Base-by-base conservation (phyloP, 2,888 invertebrate species). In the Synergus japonicus region DNA sequence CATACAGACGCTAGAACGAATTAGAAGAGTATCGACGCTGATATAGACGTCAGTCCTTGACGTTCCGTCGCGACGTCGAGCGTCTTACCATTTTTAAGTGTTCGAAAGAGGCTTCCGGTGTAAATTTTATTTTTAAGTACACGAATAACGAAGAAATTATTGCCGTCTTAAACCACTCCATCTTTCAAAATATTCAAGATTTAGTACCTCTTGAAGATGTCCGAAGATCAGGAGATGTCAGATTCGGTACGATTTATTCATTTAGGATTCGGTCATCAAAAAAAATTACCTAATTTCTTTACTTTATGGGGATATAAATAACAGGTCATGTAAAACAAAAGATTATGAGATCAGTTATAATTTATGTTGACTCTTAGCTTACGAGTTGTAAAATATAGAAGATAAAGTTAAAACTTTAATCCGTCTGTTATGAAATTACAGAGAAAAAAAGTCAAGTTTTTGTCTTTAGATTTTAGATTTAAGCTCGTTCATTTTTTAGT, bases 31-130 rank as follows among this genome's bases (percentile, higher is more conserved):
- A 73, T 73, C 73, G 73, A 73, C 54, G 73, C 73, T 73, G 73
- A 73, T 73, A 73, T 73, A 73, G 73, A 58, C 73, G 73, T 73
- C 73, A 73, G 73, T 73, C 73, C 73, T 73, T 73, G 73, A 73
- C 73, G 73, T 73, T 49, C 73, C 73, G 73, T 73, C 73, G 73
- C 73, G 73, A 73, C 73, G 73, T 73, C 41, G 54, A 73, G 73
- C 73, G 54, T 49, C 73, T 73, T 18, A 58, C n/a, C n/a, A 9
- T 58, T 69, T n/a, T 73, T 73, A 41, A 54, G 54, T 58, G 73
- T 54, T 73, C 54, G 37, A 73, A 54, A 73, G 73, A 73, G 54
- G 9, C 54, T 73, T 73, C 73, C 73, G 73, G 54, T n/a, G 41
- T 37, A 54, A 54, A 73, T 73, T 54, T 73, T 73, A 73, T 73